These are phyloP conservation scores for Hylyphantes graminicola DNA, from an alignment of 1,140 invertebrate genomes.

Conservation along the genomic window DNA sequence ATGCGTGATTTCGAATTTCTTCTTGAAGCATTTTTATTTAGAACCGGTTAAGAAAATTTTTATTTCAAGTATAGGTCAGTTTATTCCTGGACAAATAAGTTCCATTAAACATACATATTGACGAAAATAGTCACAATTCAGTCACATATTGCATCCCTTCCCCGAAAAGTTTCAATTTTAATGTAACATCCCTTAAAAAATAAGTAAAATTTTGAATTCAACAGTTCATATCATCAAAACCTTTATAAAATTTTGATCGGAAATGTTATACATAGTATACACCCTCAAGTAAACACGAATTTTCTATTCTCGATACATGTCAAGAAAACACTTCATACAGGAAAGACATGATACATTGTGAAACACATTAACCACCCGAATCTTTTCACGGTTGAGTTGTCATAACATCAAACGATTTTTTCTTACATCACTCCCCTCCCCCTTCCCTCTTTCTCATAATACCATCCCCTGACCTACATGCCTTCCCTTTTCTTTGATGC, in stretches of 20 bases:
- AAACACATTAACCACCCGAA: conserved; percentile 23
- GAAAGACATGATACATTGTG: neutral
- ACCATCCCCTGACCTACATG: conserved; percentile 25
- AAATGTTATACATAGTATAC: neutral
- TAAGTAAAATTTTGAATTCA: neutral
- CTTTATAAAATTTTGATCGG: neutral
- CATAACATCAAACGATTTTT: conserved; percentile 27
- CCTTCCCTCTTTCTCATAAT: neutral
- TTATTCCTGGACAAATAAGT: too few relatives aligned
- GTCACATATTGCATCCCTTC: too few relatives aligned
- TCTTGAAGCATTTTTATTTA: too few relatives aligned
- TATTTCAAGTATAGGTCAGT: too few relatives aligned
- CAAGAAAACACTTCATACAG: neutral
- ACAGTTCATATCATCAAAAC: neutral
- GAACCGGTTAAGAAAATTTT: too few relatives aligned
- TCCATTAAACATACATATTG: too few relatives aligned
- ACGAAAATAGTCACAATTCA: too few relatives aligned
- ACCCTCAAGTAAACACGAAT: neutral
- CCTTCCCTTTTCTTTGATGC: neutral
- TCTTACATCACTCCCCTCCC: neutral
- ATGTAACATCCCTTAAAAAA: neutral
- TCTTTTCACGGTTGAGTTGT: conserved; percentile 42
- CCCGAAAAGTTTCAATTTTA: neutral
- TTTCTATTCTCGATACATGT: neutral
- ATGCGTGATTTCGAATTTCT: too few relatives aligned